Evolutionary conservation across 1,140 invertebrate species (phyloP).

Genomic region (Leptinotarsa defecta): DNA sequence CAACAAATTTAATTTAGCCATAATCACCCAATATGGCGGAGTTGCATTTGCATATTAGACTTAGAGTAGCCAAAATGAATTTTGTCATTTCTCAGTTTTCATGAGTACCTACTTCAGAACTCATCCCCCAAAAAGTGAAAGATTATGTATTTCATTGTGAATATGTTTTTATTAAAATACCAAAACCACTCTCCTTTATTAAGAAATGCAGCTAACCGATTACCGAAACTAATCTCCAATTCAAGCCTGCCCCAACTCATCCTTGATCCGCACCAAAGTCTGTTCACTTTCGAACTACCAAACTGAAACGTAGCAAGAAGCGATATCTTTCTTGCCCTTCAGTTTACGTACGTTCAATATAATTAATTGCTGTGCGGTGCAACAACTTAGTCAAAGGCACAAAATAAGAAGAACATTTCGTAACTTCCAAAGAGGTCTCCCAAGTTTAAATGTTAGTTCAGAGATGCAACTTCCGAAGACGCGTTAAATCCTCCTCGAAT

Average conservation of each 20-base stretch:
- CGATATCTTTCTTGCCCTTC: conserved; percentile 16
- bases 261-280: conserved; percentile 10
- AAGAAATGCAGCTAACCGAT: no score
- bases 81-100: no score
- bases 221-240: background rate
- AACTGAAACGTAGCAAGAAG: conserved; percentile 29
- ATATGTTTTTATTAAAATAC: no score
- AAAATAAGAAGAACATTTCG: conserved; percentile 27
- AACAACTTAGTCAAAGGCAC: conserved; percentile 31
- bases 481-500: conserved; percentile 46
- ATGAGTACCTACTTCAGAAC: no score
- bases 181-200: no score
- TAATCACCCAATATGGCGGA: no score
- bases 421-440: conserved; percentile 14
- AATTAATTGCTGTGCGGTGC: conserved; percentile 30
- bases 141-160: no score
- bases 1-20: no score
- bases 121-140: no score
- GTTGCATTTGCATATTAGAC: no score
- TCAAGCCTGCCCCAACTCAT: background rate
- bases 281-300: conserved; percentile 18
- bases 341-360: conserved; percentile 28
- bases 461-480: conserved; percentile 48
- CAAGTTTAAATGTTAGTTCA: conserved; percentile 48
- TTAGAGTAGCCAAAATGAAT: no score